Base-by-base conservation (phyloP, 2,113 vertebrate species). In the Paedocypris sp. region DNA sequence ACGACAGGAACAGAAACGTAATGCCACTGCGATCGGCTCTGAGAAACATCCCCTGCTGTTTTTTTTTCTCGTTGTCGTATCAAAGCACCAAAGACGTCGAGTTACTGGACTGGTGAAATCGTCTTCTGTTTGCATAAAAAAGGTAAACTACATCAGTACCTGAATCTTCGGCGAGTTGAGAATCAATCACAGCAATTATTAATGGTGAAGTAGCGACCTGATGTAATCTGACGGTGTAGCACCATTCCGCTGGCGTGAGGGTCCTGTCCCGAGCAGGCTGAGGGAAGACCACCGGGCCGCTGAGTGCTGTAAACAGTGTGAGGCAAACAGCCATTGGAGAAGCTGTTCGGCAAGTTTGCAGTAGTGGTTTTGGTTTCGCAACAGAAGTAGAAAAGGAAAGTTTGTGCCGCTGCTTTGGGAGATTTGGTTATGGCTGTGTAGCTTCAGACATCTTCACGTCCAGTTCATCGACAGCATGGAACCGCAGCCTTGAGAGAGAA, bases 401-500 rank as follows among this genome's bases (percentile, higher is more conserved):
- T 72, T 78, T 84, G 82, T 80, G 76, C 78, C 35, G 36, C 57
- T 58, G 62, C 43, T 48, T 32, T 58, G 26, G 59, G 73, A 79
- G 80, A 83, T 88, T 86, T 86, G 85, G 84, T 86, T 85, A 78
- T 83, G 83, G 80, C 84, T 84, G 81, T 80, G 69, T 71, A 73
- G 77, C 60, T 62, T 66, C 62, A 64, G 39, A 52, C 64, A 68
- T 62, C n/a, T n/a, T n/a, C n/a, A n/a, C n/a, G n/a, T n/a, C 68
- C 51, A 70, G 70, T 52, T 86, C 79, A 87, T 62, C 83, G 82
- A 47, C 42, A 48, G 46, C 20, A 22, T 3, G 25, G 62, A 20
- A 43, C 39, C 32, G 54, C 13, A 32, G 54, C 25, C 54, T 58
- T 25, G 4, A 12, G 31, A 58, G 12, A 41, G 15, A 56, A n/a